These are phyloP conservation scores for Orycteropus afer DNA, from an alignment of 2,113 vertebrate genomes.

Conservation along the genomic window DNA sequence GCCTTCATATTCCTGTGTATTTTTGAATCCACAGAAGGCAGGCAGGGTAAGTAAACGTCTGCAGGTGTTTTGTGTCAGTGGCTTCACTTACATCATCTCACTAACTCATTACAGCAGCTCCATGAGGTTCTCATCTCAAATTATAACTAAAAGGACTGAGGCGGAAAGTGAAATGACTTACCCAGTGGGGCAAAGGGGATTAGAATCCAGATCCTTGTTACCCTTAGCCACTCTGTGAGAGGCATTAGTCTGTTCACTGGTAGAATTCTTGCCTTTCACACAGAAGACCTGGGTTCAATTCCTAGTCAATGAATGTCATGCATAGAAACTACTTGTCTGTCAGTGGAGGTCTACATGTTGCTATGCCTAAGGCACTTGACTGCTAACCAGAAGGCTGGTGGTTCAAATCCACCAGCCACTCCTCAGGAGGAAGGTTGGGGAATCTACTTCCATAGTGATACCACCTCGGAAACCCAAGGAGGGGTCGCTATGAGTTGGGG, in stretches of 20 bases:
- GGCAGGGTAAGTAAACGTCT: neutral
- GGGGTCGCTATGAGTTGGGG: too few species aligned
- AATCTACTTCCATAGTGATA: too few species aligned
- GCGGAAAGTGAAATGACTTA: neutral
- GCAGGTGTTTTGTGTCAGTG: rapidly evolving
- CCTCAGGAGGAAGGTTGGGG: too few species aligned
- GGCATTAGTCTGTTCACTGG: neutral
- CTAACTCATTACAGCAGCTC: too few species aligned
- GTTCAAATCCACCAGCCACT: too few species aligned
- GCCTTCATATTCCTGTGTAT: neutral
- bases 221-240: too few species aligned
- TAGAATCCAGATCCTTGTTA: neutral
- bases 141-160: neutral
- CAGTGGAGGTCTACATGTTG: too few species aligned
- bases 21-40: neutral
- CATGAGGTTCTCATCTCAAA: rapidly evolving
- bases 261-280: neutral
- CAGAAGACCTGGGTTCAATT: neutral
- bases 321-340: neutral
- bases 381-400: too few species aligned
- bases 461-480: too few species aligned
- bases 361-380: too few species aligned
- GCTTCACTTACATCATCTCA: neutral
- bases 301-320: neutral
- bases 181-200: rapidly evolving